Percentiles rank a stretch among this genome's conserved stretches.
Conservation (phyloP, 2,888 invertebrate species). For the Drosophila robusta region DNA sequence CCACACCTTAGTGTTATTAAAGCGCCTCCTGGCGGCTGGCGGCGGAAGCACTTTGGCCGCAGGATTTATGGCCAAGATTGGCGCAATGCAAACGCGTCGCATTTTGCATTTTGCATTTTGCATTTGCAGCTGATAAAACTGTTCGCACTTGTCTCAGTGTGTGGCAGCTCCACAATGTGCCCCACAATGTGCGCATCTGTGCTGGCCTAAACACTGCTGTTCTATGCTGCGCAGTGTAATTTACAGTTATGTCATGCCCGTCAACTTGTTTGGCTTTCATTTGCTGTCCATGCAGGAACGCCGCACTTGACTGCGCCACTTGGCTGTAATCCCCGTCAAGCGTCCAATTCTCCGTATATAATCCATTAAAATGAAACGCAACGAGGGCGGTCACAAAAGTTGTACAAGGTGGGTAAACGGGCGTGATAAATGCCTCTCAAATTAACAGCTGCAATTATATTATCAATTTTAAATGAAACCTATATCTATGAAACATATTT, state of each 20-base stretch:
- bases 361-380: constrained; percentile 54
- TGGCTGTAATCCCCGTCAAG: constrained; percentile 56
- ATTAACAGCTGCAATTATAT: too few relatives aligned
- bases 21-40: constrained; percentile 44
- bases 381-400: constrained; percentile 22
- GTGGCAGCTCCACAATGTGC: constrained; percentile 3
- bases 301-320: constrained; percentile 57
- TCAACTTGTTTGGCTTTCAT: constrained; percentile 79
- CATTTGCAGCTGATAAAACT: constrained; percentile 56
- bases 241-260: constrained; percentile 57
- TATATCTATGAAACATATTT: too few relatives aligned
- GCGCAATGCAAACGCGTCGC: constrained; percentile 5
- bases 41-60: constrained; percentile 67
- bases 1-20: constrained; percentile 61
- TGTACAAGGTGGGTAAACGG: not conserved
- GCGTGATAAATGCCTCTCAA: too few relatives aligned
- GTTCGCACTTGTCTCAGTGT: constrained; percentile 41
- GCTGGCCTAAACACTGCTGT: not conserved
- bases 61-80: constrained; percentile 63
- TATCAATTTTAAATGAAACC: too few relatives aligned
- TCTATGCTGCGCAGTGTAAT: constrained; percentile 25
- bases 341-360: constrained; percentile 55
- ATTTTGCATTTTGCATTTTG: constrained; percentile 25
- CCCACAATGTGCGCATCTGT: not conserved
- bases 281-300: constrained; percentile 59